Evolutionary conservation across 2,113 vertebrate genomes (phyloP), one percentile per base, ranked within the genome.

Genomic region (Garra rufa): DNA sequence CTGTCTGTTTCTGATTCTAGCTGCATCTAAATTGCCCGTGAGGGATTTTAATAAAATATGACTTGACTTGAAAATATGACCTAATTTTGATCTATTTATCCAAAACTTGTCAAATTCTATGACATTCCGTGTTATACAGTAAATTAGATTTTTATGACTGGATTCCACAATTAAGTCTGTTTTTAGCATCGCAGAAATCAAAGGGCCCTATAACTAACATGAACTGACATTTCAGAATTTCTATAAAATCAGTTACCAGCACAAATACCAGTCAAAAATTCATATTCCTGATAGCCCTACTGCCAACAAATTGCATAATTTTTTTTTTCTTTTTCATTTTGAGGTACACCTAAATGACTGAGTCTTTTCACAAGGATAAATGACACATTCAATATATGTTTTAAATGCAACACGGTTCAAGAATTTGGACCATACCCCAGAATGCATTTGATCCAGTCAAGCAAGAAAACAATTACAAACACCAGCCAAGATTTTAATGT

Each of bases 391-490:
- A 6, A 79, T 61, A 28, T 41, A 17, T 11, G 34, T 17, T 61
- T 61, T 61, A 30, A 65, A 65, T n/a, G 4, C n/a, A 80, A 30
- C 24, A 77, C 0, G 0, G 28, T 59, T 43, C 9, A 24, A 79
- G 3, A 26, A 44, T 59, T 61, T 57, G 76, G 34, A 78, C 43
- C 38, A 26, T 48, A 11, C 13, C 52, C 38, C n/a, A 79, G 34
- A 79, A 79, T 48, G 41, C 41, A 80, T 65, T 30, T 80, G 24
- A 48, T 67, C 15, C 43, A 30, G 10, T 30, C 9, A 67, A 61
- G 52, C 21, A 15, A 43, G 28, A 77, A 21, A 10, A 55, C 48
- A 4, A 55, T 41, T 41, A 28, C 14, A 61, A 57, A 78, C 34
- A 63, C 52, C 21, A 63, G 57, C 73, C 24, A 79, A 63, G 38